Conservation (phyloP, 1,140 invertebrate species). For the Cydia pomonella region DNA sequence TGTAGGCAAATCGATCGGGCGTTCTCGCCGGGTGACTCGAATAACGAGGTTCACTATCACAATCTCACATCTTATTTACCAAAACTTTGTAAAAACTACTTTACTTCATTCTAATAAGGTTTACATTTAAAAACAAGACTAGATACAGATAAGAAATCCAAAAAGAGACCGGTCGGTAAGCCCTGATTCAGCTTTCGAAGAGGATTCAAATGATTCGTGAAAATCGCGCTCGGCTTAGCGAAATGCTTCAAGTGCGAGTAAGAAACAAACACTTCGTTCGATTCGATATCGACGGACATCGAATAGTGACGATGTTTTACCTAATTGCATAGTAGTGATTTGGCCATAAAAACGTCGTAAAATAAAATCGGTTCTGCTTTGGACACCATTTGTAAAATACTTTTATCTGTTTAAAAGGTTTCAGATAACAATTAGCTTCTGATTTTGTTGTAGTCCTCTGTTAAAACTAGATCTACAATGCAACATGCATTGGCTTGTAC, state of each 20-base stretch:
- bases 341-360: neutral
- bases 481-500: too few species aligned
- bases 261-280: neutral
- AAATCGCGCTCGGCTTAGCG: neutral
- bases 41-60: slow-evolving; percentile 4
- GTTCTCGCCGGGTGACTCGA: slow-evolving; percentile 30
- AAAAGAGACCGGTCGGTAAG: neutral
- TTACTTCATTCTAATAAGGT: neutral
- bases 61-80: neutral
- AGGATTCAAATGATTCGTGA: neutral
- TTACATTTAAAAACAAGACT: neutral
- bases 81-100: neutral
- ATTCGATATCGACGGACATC: neutral
- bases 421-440: neutral
- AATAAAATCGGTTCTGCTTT: neutral
- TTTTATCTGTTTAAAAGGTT: neutral
- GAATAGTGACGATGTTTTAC: neutral
- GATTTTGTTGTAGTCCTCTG: neutral
- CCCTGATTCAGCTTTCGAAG: slow-evolving; percentile 2
- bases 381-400: neutral
- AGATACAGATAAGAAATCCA: neutral
- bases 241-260: neutral
- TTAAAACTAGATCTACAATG: too few species aligned
- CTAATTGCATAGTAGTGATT: neutral
- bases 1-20: slow-evolving; percentile 64